Conservation (phyloP, 2,888 invertebrate genomes). For the Sialis lutaria region DNA sequence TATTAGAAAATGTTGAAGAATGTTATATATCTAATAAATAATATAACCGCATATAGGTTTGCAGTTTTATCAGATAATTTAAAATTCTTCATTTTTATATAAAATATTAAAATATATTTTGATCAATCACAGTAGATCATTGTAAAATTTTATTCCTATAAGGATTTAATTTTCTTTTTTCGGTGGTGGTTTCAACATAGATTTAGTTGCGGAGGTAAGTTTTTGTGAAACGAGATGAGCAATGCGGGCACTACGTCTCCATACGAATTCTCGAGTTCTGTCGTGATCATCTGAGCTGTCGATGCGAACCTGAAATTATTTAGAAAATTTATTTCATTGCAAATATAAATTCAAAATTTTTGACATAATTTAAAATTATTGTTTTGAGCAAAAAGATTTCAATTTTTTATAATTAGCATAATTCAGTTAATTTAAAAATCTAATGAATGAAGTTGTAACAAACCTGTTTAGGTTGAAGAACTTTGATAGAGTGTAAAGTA, state of each 20-base stretch:
- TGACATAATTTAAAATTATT: neutral
- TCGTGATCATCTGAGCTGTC: slow-evolving; percentile 70
- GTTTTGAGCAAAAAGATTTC: neutral
- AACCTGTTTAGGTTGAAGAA: slow-evolving; percentile 77
- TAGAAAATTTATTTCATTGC: slow-evolving; percentile 4
- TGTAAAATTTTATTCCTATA: neutral
- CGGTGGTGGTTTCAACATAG: slow-evolving; percentile 38
- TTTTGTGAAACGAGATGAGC: slow-evolving; percentile 72
- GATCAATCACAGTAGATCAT: neutral
- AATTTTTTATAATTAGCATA: neutral
- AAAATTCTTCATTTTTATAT: neutral
- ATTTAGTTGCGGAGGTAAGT: slow-evolving; percentile 40
- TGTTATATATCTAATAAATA: too few relatives aligned
- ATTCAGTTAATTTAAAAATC: neutral
- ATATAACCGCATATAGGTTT: too few relatives aligned
- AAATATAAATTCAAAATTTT: slow-evolving; percentile 1
- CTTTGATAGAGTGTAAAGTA: slow-evolving; percentile 66
- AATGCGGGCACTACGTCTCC: slow-evolving; percentile 68
- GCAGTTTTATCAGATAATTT: neutral
- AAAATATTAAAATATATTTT: slow-evolving; percentile 1
- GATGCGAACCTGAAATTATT: slow-evolving; percentile 49
- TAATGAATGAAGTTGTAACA: slow-evolving; percentile 4
- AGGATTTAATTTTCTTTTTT: slow-evolving; percentile 4
- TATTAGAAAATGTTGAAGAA: too few relatives aligned
- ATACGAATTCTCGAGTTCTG: slow-evolving; percentile 65